Evolutionary conservation across 37 sponge, comb jelly and placozoan genomes (phyloP).

Genomic region (Petrosia ficiformis): DNA sequence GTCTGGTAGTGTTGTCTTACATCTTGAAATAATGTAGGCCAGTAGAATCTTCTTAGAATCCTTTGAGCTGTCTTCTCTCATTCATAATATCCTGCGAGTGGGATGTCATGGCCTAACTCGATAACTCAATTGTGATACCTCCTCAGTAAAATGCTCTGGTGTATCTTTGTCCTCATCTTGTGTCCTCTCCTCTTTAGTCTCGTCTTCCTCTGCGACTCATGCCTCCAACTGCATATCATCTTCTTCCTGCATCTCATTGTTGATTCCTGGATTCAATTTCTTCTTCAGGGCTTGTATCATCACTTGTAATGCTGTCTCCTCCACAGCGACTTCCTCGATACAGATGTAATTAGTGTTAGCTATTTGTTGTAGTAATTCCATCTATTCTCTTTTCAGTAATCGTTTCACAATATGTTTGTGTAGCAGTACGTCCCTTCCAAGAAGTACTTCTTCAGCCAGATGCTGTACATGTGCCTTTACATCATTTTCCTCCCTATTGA

Average conservation of each 20-base stretch:
- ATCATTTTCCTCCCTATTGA: neutral
- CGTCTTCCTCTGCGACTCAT: too few relatives aligned
- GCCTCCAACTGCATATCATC: neutral
- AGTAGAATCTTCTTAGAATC: too few relatives aligned
- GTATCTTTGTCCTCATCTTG: too few relatives aligned
- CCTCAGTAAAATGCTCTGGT: constrained; percentile 36
- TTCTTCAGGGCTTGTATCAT: neutral
- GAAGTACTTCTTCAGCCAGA: neutral
- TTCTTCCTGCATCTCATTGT: neutral
- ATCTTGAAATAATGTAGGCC: too few relatives aligned
- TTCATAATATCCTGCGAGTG: constrained; percentile 30
- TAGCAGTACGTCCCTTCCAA: neutral
- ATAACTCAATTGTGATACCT: too few relatives aligned
- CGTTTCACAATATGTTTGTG: too few relatives aligned
- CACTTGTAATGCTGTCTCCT: too few relatives aligned
- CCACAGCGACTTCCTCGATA: too few relatives aligned
- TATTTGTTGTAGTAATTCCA: neutral
- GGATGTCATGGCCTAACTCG: too few relatives aligned
- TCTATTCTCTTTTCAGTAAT: neutral
- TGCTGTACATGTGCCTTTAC: neutral
- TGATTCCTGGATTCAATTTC: too few relatives aligned
- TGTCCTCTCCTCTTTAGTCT: too few relatives aligned
- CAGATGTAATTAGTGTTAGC: neutral
- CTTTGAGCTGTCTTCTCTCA: constrained; percentile 49
- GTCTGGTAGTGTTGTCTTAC: constrained; percentile 30